Evolutionary conservation across 1,140 invertebrate genomes (phyloP), one percentile per base, ranked within the genome.

Genomic region (Cherax destructor): DNA sequence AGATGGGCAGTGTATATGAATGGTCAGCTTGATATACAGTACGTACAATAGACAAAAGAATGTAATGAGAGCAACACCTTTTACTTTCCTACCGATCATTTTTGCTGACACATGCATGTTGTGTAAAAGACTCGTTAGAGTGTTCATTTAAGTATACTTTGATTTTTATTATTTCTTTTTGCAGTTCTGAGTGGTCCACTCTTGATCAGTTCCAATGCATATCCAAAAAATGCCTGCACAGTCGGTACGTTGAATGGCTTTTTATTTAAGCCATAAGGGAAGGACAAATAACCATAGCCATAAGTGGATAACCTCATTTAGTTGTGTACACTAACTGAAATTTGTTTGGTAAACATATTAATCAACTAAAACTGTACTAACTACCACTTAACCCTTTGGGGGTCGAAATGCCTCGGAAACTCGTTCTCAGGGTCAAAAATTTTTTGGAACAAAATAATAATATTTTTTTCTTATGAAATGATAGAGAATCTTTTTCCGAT

Each of bases 181-280:
- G 13, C 89, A 91, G 89, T 85, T 91, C 81, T 91, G 89, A 91
- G 89, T 85, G 83, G 89, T 91, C 89, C 89, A 91, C 84, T 85
- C 81, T 91, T 91, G 89, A 84, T 79, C 89, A 91, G 89, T 85
- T 91, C 83, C 83, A 91, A 91, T 91, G 89, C 89, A 91, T 91
- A 91, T 91, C 52, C 83, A 50, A 91, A 91, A 91, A 91, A 91
- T 91, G 89, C 89, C 89, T 85, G 76, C 83, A 91, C 89, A 85
- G 50, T 85, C 89, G 89, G 89, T 91, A 91, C 69, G 89, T 91
- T 85, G 24, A 85, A 61, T 91, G 83, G 83, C 74, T 78, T 56
- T 41, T 47, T n/a, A 61, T n/a, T 79, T 86, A 47, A 80, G 50
- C 81, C 59, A 52, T 76, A 69, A 49, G 83, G 89, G 76, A 59